Base-by-base conservation (phyloP, 2,888 invertebrate species). In the Mechanitis messenoides region DNA sequence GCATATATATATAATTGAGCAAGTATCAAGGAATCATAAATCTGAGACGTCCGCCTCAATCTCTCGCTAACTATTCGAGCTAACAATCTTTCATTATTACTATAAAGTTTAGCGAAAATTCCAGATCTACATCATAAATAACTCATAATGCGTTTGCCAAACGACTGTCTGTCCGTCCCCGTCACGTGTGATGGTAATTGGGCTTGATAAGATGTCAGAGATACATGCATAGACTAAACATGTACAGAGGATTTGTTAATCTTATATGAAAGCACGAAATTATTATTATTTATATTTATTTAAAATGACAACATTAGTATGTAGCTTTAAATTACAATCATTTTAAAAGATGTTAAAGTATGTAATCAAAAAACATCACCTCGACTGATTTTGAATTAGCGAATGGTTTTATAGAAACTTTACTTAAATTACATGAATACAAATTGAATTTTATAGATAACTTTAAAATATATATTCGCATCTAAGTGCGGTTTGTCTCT, bases 81-180 rank as follows among this genome's bases (percentile, higher is more conserved):
- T 57, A 61, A 63, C 60, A 54, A 58, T 65, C 58, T 47, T 60
- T 62, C 64, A 64, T 66, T 64, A 68, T 53, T 47, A 61, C 35
- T 31, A 57, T 66, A 63, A 62, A 55, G 46, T 46, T 55, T 47
- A 60, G 53, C 42, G 33, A 53, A 45, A 45, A 58, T 63, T 56
- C 53, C 59, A 59, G 45, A 62, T 58, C 60, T 71, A 72, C 73
- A 71, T 73, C 73, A 72, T 77, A 78, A 78, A 78, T 76, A 76
- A 73, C 71, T 72, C 74, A 70, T 70, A 69, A 58, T 62, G 54
- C 65, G 64, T 69, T 68, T 68, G 69, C 70, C 69, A 64, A 67
- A 66, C 62, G 73, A 66, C 66, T 50, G 67, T 68, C 63, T 60
- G 67, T 69, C 62, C 58, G 64, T 45, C 45, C 54, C 55, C 33